Evolutionary conservation across 2,888 invertebrate genomes (phyloP).

Genomic region (Drosophila nigricruria): DNA sequence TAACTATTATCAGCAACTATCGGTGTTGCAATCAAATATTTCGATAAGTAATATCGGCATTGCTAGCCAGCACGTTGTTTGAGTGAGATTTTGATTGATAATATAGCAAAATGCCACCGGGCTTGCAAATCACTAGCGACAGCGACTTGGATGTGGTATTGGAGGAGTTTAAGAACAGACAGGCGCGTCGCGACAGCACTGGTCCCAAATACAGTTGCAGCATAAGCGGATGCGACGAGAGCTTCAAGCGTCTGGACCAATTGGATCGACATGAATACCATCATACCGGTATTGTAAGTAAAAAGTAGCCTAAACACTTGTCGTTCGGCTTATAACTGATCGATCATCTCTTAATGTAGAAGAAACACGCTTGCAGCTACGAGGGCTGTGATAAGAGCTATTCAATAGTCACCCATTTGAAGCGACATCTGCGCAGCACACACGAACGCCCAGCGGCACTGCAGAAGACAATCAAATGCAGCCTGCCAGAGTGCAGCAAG

Average conservation of each 20-base stretch:
- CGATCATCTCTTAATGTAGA: constrained; percentile 79
- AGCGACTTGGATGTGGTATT: constrained; percentile 81
- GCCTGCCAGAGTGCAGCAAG: constrained; percentile 85
- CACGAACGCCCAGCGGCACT: constrained; percentile 83
- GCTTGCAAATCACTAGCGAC: constrained; percentile 71
- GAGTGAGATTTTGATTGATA: not conserved
- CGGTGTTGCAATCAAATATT: not conserved
- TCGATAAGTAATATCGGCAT: not conserved
- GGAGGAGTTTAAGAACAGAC: constrained; percentile 51
- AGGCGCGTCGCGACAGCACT: constrained; percentile 57
- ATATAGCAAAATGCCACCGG: constrained; percentile 68
- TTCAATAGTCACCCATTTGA: constrained; percentile 87
- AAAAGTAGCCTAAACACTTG: not conserved
- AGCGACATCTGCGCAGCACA: constrained; percentile 87
- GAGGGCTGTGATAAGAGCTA: constrained; percentile 88
- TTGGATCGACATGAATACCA: constrained; percentile 87
- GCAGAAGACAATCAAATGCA: constrained; percentile 74
- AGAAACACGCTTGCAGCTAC: constrained; percentile 87
- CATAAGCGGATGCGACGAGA: constrained; percentile 86
- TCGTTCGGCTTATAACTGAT: not conserved
- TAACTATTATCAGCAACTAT: not conserved
- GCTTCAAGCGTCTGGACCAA: constrained; percentile 86
- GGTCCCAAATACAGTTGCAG: constrained; percentile 85
- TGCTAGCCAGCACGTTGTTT: constrained; percentile 24
- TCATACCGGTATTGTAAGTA: constrained; percentile 87